These are phyloP conservation scores for Catharus bicknelli DNA, from an alignment of 2,113 vertebrate genomes.

Conservation along the genomic window DNA sequence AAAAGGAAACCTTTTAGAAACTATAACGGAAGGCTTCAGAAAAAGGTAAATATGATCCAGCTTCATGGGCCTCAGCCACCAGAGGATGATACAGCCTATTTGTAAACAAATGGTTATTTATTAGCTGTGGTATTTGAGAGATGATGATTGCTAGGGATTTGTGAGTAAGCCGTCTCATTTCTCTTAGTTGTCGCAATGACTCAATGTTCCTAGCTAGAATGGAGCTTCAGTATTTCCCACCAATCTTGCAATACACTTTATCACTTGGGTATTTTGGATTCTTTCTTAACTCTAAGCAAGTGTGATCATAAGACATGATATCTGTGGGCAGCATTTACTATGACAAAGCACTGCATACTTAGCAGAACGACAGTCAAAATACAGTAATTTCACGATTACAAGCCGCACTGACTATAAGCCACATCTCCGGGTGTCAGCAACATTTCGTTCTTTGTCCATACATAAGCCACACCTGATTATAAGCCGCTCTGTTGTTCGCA, in stretches of 20 bases:
- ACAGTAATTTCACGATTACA: no score
- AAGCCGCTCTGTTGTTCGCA: no score
- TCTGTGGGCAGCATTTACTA: neutral
- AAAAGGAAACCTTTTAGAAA: neutral
- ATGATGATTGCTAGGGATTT: neutral
- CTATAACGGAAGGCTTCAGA: neutral
- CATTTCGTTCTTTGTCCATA: no score
- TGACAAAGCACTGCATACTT: neutral
- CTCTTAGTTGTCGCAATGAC: neutral
- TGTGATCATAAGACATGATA: neutral
- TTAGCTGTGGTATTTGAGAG: neutral
- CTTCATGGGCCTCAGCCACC: neutral
- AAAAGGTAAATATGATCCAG: neutral
- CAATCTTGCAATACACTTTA: neutral
- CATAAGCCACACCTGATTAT: no score
- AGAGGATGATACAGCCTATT: neutral
- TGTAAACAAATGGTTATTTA: constrained; percentile 45
- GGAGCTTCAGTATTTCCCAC: neutral
- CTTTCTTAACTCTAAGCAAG: neutral
- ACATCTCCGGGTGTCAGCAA: no score
- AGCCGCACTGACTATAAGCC: no score
- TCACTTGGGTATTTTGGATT: neutral
- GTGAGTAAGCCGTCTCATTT: neutral
- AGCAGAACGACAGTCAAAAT: neutral
- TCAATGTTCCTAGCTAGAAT: neutral